Conservation (phyloP, 2,113 vertebrate species). For the Eurypyga helias region DNA sequence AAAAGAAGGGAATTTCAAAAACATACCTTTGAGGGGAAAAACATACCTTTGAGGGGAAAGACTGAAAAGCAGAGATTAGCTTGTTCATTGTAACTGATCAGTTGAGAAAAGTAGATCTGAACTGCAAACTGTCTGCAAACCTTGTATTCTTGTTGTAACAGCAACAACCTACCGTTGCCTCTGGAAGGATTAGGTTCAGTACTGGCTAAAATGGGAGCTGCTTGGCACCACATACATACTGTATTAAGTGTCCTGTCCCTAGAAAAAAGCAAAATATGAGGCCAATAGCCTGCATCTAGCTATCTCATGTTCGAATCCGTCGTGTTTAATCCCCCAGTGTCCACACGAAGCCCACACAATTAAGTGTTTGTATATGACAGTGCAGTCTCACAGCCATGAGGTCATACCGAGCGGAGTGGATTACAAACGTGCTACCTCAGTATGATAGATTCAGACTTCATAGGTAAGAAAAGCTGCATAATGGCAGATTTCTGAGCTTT, state of each 20-base stretch:
- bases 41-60: background rate
- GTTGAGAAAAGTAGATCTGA: background rate
- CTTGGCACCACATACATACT: background rate
- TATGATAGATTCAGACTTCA: background rate
- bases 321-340: background rate
- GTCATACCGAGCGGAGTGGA: background rate
- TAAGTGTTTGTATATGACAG: background rate
- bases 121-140: background rate
- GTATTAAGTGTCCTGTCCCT: background rate
- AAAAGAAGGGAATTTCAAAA: background rate
- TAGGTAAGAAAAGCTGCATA: constrained; percentile 1
- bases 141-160: background rate
- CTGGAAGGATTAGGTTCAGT: background rate
- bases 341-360: background rate
- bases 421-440: background rate
- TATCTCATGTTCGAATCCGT: accelerated
- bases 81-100: background rate
- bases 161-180: background rate
- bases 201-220: background rate
- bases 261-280: background rate
- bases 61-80: background rate
- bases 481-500: background rate
- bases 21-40: background rate
- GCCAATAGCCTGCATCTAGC: background rate
- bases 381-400: background rate